Evolutionary conservation across 2,888 invertebrate species (phyloP).

Genomic region (Melipona beecheii): DNA sequence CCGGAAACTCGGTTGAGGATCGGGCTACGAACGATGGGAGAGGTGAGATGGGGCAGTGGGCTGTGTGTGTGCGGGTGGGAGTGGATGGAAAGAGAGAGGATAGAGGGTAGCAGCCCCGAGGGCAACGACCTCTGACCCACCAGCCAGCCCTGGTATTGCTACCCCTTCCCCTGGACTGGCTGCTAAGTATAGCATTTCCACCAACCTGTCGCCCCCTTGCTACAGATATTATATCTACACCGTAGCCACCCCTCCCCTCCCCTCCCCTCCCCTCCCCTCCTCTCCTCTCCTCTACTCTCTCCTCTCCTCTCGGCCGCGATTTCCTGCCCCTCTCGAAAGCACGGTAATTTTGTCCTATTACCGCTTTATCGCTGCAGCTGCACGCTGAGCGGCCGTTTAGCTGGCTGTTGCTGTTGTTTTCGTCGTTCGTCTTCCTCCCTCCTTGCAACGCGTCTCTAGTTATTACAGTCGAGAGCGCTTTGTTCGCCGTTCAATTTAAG

Average conservation of each 20-base stretch:
- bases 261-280: conserved; percentile 5
- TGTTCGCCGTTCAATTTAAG: not conserved
- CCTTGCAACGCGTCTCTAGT: not conserved
- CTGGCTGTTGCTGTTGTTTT: not conserved
- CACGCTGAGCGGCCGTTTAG: conserved; percentile 7
- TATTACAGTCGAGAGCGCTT: not conserved
- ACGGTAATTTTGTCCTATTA: conserved; percentile 64
- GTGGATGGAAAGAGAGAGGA: not conserved
- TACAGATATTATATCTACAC: conserved; percentile 68
- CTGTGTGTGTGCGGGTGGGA: conserved; percentile 25
- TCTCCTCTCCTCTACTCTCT: not conserved
- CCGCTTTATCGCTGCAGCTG: conserved; percentile 54
- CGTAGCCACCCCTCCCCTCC: conserved; percentile 22
- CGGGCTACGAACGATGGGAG: conserved; percentile 41
- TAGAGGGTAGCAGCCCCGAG: conserved; percentile 66
- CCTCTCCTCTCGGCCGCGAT: not conserved
- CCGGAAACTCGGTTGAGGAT: conserved; percentile 61
- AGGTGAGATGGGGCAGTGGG: conserved; percentile 14
- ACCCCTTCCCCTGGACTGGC: conserved; percentile 64
- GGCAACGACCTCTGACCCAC: conserved; percentile 83
- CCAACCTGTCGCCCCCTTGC: conserved; percentile 74
- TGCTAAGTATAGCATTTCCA: conserved; percentile 77
- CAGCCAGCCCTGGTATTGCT: conserved; percentile 73
- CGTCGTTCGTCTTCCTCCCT: not conserved
- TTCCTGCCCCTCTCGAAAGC: conserved; percentile 47